Conservation (phyloP, 2,113 vertebrate species). For the Crocuta crocuta region DNA sequence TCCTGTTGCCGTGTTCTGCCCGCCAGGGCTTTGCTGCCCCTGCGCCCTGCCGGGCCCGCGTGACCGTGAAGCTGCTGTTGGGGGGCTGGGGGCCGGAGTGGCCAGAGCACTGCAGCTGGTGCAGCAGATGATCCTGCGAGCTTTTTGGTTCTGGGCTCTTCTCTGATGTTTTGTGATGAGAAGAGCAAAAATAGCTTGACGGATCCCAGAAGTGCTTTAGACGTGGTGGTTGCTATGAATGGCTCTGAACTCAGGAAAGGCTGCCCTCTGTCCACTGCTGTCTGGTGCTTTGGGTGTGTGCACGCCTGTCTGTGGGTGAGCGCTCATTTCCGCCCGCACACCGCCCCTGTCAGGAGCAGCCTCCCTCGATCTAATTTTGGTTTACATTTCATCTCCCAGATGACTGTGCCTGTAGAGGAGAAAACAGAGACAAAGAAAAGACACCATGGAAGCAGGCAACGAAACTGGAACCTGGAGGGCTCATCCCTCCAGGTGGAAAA, state of each 20-base stretch:
- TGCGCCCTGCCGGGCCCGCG: neutral
- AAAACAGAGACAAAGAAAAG: neutral
- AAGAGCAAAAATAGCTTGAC: neutral
- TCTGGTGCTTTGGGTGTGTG: neutral
- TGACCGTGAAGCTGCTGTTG: neutral
- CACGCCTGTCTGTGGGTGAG: neutral
- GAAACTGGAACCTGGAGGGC: neutral
- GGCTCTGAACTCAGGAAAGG: rapidly evolving
- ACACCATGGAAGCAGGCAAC: neutral
- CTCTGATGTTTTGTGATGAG: neutral
- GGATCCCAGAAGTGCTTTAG: rapidly evolving
- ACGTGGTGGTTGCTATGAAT: rapidly evolving
- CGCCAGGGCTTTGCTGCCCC: rapidly evolving
- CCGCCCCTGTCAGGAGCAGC: rapidly evolving
- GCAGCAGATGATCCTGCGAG: rapidly evolving
- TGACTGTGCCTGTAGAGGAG: neutral
- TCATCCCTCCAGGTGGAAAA: conserved; percentile 89
- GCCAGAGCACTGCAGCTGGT: neutral
- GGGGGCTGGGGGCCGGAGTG: neutral
- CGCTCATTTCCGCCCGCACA: rapidly evolving
- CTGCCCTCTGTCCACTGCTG: neutral
- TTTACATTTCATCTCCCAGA: conserved; percentile 26
- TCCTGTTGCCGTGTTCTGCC: rapidly evolving
- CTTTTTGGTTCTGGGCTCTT: neutral
- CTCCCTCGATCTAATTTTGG: neutral